Percentiles rank a stretch among this genome's conserved stretches.
These are phyloP conservation scores for Semnopithecus entellus DNA, from an alignment of 2,113 vertebrate species.

Conservation along the genomic window DNA sequence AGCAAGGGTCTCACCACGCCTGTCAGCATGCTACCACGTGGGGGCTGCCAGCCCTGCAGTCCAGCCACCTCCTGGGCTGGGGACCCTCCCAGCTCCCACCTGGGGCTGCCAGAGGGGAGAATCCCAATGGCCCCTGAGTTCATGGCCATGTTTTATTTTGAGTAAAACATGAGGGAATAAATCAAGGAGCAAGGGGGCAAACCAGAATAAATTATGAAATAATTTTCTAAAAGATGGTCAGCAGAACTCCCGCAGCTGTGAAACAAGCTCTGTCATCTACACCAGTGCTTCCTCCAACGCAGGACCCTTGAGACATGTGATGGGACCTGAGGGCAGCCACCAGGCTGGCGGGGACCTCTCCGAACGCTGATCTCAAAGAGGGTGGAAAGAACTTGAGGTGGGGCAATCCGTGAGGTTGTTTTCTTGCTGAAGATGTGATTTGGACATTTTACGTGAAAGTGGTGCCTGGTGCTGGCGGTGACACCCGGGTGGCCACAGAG, in stretches of 20 bases:
- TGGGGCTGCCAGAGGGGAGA: conserved; percentile 23
- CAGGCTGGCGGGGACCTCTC: fast-evolving
- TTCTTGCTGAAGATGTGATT: conserved; percentile 29
- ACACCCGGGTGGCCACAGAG: not conserved
- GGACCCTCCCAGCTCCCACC: not conserved
- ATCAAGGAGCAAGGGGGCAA: not conserved
- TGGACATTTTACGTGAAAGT: conserved; percentile 57
- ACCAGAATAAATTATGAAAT: not conserved
- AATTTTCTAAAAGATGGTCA: not conserved
- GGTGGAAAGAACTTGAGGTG: not conserved
- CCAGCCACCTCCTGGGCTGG: not conserved
- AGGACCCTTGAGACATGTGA: not conserved
- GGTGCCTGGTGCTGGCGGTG: conserved; percentile 52
- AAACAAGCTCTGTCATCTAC: not conserved
- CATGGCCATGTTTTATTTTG: conserved; percentile 57
- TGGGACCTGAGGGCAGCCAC: not conserved
- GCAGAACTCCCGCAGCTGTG: not conserved
- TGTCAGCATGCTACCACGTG: not conserved
- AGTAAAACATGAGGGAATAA: conserved; percentile 28
- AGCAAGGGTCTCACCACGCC: not conserved
- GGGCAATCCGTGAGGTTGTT: conserved; percentile 20
- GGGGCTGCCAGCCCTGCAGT: not conserved
- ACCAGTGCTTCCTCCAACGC: not conserved
- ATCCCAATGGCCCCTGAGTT: conserved; percentile 34
- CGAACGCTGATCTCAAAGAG: not conserved